A percentile compares a stretch with the other conserved stretches of the same genome.
These are phyloP conservation scores for Hyppa rectilinea DNA, from an alignment of 2,888 invertebrate species.

Conservation along the genomic window DNA sequence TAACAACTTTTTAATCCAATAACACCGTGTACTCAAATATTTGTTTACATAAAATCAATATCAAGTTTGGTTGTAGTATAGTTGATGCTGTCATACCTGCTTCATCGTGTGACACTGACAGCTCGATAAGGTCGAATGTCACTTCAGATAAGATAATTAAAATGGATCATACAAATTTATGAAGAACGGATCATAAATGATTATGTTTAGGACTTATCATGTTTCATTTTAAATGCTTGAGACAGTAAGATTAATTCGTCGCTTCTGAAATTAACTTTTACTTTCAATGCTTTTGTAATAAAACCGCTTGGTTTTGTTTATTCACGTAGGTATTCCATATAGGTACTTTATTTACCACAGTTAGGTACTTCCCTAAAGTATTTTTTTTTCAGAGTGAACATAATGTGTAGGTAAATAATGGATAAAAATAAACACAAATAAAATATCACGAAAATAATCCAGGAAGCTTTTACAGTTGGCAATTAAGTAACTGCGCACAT, in stretches of 20 bases:
- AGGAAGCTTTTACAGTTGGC: background rate
- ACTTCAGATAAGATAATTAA: conserved; percentile 17
- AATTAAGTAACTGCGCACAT: background rate
- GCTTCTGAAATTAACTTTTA: background rate
- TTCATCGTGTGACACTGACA: conserved; percentile 1
- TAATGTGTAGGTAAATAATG: background rate
- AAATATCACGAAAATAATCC: conserved; percentile 2
- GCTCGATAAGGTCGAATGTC: conserved; percentile 22
- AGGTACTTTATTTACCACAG: too few relatives aligned
- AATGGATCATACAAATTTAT: conserved; percentile 15
- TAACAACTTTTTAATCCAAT: background rate
- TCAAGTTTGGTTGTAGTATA: background rate
- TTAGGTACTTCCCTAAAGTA: too few relatives aligned
- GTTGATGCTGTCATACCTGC: background rate
- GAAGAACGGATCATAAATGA: background rate
- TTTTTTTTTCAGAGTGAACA: background rate
- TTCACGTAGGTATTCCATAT: background rate
- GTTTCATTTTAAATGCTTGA: conserved; percentile 2
- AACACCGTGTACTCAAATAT: conserved; percentile 4
- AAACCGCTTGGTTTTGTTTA: background rate
- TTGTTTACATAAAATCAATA: background rate
- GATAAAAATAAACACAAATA: background rate
- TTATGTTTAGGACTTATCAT: background rate
- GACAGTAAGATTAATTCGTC: background rate
- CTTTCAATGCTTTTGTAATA: background rate